Evolutionary conservation across 2,888 invertebrate genomes (phyloP), one percentile per base, ranked within the genome.

Genomic region (Spatulosminthurus flaviceps): DNA sequence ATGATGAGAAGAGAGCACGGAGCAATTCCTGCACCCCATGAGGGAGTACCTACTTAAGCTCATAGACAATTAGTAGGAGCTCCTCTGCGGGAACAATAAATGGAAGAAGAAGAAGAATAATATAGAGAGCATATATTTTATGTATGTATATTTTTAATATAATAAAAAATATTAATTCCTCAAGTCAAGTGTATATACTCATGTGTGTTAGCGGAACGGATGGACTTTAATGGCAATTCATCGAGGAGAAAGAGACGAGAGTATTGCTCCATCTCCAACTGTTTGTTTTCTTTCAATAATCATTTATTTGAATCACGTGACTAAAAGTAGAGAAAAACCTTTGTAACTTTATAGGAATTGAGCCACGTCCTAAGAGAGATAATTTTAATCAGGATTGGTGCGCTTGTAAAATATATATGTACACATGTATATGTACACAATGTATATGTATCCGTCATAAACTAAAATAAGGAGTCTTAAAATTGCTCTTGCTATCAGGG

Each of bases 201-300:
- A 64, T 24, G 64, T 64, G 64, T 64, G 64, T 64, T 64, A 64
- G 22, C 64, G 64, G 64, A 64, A 64, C 64, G 64, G 64, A 64
- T 64, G 64, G 64, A 24, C 64, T n/a, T n/a, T 64, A 22, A 26
- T 64, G 24, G 64, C 11, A 9, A 64, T 24, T 64, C 64, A 22
- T 24, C 64, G 9, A 64, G 64, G 26, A 64, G 64, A 64, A 26
- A 64, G 26, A 34, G n/a, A n/a, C n/a, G 22, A 61, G 24, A 64
- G n/a, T 9, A 51, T 51, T 51, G 16, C 51, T 51, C 5, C 4
- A 11, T 11, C 16, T 51, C 19, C n/a, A 51, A 51, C n/a, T 51
- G n/a, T 51, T 51, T 51, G 51, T 51, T n/a, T 51, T 51, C 16
- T 11, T 11, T 5, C 16, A 51, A 11, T 19, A 11, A n/a, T n/a